A percentile compares a stretch with the other conserved stretches of the same genome.
phyloP scores from a whole-genome alignment of 2,888 invertebrate genomes.

The Amblyjoppa fuscipennis region DNA sequence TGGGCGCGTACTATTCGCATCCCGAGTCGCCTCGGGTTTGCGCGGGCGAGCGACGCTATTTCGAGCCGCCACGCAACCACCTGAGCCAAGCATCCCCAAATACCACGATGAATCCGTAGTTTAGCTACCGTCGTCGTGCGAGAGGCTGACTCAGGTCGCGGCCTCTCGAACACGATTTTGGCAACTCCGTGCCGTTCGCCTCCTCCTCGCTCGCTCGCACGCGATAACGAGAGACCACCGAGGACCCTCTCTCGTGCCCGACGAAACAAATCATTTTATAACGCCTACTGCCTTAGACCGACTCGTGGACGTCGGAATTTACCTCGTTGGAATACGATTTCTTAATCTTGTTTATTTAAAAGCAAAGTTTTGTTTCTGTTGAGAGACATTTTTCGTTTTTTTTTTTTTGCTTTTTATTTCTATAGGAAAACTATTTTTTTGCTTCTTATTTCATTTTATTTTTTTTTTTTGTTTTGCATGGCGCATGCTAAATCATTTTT shows the following conservation, averaged over 20 bases:
- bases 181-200: neutral
- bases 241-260: neutral
- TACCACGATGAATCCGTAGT: constrained; percentile 79
- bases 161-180: constrained; percentile 16
- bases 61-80: constrained; percentile 84
- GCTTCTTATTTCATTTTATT: too few species aligned
- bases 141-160: constrained; percentile 67
- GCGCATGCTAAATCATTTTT: too few species aligned
- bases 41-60: constrained; percentile 83
- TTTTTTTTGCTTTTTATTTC: too few species aligned
- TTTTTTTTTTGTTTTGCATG: too few species aligned
- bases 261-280: neutral
- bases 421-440: too few species aligned
- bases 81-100: constrained; percentile 84
- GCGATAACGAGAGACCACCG: neutral
- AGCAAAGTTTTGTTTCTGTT: too few species aligned
- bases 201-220: neutral
- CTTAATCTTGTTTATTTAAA: too few species aligned
- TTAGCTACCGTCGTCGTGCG: constrained; percentile 24
- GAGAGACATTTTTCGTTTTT: too few species aligned
- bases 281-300: too few species aligned
- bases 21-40: constrained; percentile 81
- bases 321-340: too few species aligned
- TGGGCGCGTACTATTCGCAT: constrained; percentile 84
- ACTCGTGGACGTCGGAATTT: too few species aligned